A percentile compares a stretch with the other conserved stretches of the same genome.
phyloP scores from a whole-genome alignment of 2,113 vertebrate genomes.

The Chaetura pelagica region DNA sequence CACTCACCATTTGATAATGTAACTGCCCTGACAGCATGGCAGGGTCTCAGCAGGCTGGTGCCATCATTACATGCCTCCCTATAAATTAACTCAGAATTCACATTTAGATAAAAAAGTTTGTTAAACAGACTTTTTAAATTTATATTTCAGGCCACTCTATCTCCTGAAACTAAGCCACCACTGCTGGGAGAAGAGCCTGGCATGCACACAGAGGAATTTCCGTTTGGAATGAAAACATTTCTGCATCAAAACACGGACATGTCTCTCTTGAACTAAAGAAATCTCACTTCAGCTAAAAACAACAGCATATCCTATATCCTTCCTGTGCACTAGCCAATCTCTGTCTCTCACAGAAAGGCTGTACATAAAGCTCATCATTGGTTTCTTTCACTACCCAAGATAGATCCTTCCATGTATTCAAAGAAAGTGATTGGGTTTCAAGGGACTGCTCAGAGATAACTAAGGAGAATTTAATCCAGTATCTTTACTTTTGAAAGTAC shows the following conservation, averaged over 20 bases:
- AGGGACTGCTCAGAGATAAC: not conserved
- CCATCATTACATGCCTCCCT: not conserved
- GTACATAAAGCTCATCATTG: not conserved
- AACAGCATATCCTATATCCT: not conserved
- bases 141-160: not conserved
- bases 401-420: not conserved
- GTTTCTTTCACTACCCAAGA: not conserved
- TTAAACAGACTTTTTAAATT: not conserved
- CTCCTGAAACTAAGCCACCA: not conserved
- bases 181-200: not conserved
- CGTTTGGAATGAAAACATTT: not conserved
- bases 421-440: not conserved
- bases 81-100: not conserved
- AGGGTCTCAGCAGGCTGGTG: not conserved
- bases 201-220: not conserved
- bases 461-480: not conserved
- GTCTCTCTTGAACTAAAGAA: not conserved
- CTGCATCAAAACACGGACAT: not conserved
- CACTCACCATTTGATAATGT: accelerated
- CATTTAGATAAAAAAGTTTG: not conserved
- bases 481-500: not conserved
- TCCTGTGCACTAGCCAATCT: not conserved
- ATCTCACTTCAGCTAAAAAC: not conserved
- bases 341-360: not conserved
- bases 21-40: accelerated